Evolutionary conservation across 2,797 vertebrate genomes (phyloP).

Genomic region (Xenops minutus): DNA sequence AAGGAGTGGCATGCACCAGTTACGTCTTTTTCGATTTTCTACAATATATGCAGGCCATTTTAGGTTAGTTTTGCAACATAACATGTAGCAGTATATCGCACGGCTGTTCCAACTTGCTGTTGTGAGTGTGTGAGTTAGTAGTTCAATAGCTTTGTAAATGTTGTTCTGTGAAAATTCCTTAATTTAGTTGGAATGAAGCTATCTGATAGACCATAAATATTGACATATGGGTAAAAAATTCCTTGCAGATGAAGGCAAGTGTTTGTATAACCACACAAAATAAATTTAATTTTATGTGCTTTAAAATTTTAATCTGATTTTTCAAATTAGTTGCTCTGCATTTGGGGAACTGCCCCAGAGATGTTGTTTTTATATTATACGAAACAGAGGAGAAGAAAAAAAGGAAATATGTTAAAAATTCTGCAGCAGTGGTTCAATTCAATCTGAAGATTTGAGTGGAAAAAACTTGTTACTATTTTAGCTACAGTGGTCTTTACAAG

Average conservation of each 20-base stretch:
- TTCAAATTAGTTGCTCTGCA: constrained; percentile 41
- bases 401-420: constrained; percentile 11
- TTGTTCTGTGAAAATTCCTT: not conserved
- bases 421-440: constrained; percentile 1
- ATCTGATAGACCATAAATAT: constrained; percentile 35
- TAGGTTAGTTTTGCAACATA: not conserved
- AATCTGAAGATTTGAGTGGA: not conserved
- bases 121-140: not conserved
- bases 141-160: constrained; percentile 34
- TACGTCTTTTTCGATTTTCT: rapidly evolving
- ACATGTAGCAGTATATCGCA: not conserved
- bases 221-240: constrained; percentile 18
- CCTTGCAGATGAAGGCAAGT: constrained; percentile 20
- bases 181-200: not conserved
- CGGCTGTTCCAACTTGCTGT: not conserved
- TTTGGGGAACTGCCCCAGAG: not conserved
- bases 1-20: not conserved
- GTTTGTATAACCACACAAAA: constrained; percentile 24
- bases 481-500: not conserved
- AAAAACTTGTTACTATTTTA: not conserved
- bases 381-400: constrained; percentile 8
- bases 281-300: constrained; percentile 46
- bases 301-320: constrained; percentile 73
- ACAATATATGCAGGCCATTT: not conserved
- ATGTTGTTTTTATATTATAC: constrained; percentile 7